Conservation (phyloP, 1,140 invertebrate genomes). For the Leguminivora glycinivorella region DNA sequence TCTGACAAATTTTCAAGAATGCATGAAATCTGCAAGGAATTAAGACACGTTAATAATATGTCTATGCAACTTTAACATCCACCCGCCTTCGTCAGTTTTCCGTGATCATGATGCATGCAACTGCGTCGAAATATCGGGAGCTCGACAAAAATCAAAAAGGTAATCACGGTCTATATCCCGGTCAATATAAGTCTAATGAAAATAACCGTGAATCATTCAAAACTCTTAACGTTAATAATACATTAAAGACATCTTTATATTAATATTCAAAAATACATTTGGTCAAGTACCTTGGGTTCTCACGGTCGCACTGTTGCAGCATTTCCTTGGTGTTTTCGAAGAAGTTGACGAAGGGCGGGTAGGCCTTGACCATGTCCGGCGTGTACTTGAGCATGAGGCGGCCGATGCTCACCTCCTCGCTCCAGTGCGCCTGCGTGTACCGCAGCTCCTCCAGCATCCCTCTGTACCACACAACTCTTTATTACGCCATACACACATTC, state of each 20-base stretch:
- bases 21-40: slow-evolving; percentile 89
- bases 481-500: not conserved
- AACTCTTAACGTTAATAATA: not conserved
- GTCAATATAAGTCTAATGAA: too few relatives aligned
- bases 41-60: too few relatives aligned
- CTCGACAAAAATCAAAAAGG: too few relatives aligned
- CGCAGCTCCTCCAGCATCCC: slow-evolving; percentile 88
- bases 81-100: too few relatives aligned
- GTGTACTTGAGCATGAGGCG: slow-evolving; percentile 92
- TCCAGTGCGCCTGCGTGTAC: slow-evolving; percentile 87
- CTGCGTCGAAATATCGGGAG: too few relatives aligned
- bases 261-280: not conserved
- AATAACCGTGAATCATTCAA: too few relatives aligned
- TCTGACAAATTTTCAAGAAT: slow-evolving; percentile 97
- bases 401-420: slow-evolving; percentile 91
- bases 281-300: slow-evolving; percentile 86
- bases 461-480: slow-evolving; percentile 40
- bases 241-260: not conserved
- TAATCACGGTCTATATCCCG: too few relatives aligned
- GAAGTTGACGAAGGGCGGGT: slow-evolving; percentile 98
- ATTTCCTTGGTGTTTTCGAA: slow-evolving; percentile 98
- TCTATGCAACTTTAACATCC: too few relatives aligned
- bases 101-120: too few relatives aligned
- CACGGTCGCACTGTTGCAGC: slow-evolving; percentile 92
- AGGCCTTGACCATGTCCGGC: slow-evolving; percentile 91